A percentile compares a stretch with the other conserved stretches of the same genome.
phyloP scores from a whole-genome alignment of 2,797 vertebrate genomes.

The Microtus obscurus region DNA sequence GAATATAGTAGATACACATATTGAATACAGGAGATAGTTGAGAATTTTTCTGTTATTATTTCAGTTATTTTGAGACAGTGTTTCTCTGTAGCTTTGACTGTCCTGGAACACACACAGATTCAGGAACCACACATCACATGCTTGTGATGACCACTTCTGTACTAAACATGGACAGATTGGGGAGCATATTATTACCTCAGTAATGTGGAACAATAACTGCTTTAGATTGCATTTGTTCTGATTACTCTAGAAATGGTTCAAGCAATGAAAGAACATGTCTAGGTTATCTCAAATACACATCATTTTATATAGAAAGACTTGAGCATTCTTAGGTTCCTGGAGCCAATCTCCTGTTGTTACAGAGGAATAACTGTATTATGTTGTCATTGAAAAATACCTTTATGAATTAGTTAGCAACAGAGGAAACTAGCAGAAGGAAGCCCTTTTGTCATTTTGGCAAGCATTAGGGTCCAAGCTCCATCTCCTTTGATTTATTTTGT shows the following conservation, averaged over 20 bases:
- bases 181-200: neutral
- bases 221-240: neutral
- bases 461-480: neutral
- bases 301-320: neutral
- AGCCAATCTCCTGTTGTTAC: neutral
- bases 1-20: neutral
- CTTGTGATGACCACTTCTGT: neutral
- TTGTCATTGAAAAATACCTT: constrained; percentile 58
- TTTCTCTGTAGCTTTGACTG: neutral
- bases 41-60: neutral
- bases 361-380: neutral
- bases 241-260: neutral
- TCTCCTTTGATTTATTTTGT: neutral
- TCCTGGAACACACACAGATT: neutral
- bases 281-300: neutral
- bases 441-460: neutral
- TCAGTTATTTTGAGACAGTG: neutral
- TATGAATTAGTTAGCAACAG: constrained; percentile 33
- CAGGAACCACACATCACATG: neutral
- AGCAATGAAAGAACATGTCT: neutral
- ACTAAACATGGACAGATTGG: neutral
- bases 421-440: constrained; percentile 9
- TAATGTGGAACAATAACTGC: neutral
- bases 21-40: neutral
- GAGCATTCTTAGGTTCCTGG: neutral